Evolutionary conservation across 2,888 invertebrate genomes (phyloP).

Genomic region (Troides aeacus): DNA sequence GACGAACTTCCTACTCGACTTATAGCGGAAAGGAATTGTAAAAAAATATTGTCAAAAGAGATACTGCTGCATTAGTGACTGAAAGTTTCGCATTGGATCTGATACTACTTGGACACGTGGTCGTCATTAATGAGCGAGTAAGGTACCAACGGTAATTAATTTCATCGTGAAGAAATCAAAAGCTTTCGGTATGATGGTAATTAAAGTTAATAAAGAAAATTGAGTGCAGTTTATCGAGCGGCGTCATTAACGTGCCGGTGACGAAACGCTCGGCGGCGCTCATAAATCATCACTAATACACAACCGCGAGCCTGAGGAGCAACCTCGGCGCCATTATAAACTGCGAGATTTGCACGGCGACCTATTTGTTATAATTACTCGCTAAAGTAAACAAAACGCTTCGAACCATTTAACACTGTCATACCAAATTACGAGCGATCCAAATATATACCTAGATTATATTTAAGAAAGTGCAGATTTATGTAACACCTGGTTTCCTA

Average conservation of each 20-base stretch:
- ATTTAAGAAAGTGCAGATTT: constrained; percentile 48
- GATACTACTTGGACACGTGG: not conserved
- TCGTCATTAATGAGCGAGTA: not conserved
- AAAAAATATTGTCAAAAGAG: not conserved
- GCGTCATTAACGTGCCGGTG: constrained; percentile 51
- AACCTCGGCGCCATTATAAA: constrained; percentile 47
- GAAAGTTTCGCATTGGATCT: not conserved
- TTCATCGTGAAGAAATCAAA: constrained; percentile 2
- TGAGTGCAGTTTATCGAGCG: constrained; percentile 50
- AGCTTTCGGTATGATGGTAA: constrained; percentile 5
- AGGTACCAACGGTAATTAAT: constrained; percentile 7
- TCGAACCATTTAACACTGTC: constrained; percentile 67
- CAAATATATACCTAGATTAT: constrained; percentile 38
- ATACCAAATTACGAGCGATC: constrained; percentile 51
- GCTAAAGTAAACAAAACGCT: constrained; percentile 61
- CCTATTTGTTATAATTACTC: constrained; percentile 65
- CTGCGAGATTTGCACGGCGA: constrained; percentile 46
- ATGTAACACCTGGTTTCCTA: constrained; percentile 52
- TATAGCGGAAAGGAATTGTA: no score
- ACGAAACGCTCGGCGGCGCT: constrained; percentile 47
- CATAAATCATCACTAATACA: constrained; percentile 59
- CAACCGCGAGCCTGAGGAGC: constrained; percentile 35
- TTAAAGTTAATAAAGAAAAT: constrained; percentile 51
- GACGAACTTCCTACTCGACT: no score
- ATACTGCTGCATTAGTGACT: not conserved